A percentile compares a stretch with the other conserved stretches of the same genome.
phyloP scores from a whole-genome alignment of 1,140 invertebrate species.

The Ostrea denselamellosa region DNA sequence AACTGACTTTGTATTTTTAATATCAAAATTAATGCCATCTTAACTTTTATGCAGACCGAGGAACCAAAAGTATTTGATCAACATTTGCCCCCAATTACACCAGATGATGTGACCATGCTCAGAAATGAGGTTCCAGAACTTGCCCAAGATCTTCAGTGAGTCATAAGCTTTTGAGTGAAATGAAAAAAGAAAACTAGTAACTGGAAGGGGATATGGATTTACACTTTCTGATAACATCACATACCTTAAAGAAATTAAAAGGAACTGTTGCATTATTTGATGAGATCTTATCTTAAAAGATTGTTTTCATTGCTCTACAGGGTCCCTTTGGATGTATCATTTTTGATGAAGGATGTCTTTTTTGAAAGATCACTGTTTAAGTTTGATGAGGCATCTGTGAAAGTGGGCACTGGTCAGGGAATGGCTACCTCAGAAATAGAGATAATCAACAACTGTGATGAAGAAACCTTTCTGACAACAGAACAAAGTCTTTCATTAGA shows the following conservation, averaged over 20 bases:
- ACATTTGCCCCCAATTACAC: conserved; percentile 79
- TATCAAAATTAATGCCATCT: neutral
- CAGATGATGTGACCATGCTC: conserved; percentile 85
- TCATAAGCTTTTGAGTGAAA: neutral
- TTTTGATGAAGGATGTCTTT: conserved; percentile 9
- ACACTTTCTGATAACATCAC: no score
- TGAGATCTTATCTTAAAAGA: no score
- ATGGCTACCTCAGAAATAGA: conserved; percentile 61
- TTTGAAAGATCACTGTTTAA: conserved; percentile 38
- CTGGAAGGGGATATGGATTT: no score
- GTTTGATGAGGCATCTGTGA: neutral
- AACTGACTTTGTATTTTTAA: neutral
- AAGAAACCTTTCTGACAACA: conserved; percentile 55
- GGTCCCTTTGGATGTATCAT: conserved; percentile 26
- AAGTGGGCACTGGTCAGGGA: conserved; percentile 7
- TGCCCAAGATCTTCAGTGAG: conserved; percentile 66
- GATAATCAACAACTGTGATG: conserved; percentile 53
- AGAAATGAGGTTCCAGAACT: conserved; percentile 83
- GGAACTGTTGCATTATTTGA: no score
- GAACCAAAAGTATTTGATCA: conserved; percentile 73
- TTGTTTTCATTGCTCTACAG: neutral
- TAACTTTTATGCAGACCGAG: conserved; percentile 64
- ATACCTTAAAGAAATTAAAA: no score
- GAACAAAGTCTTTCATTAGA: conserved; percentile 65
- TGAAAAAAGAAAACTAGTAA: no score